phyloP scores from a whole-genome alignment of 2,888 invertebrate species.

The Pyrrhosoma nymphula region DNA sequence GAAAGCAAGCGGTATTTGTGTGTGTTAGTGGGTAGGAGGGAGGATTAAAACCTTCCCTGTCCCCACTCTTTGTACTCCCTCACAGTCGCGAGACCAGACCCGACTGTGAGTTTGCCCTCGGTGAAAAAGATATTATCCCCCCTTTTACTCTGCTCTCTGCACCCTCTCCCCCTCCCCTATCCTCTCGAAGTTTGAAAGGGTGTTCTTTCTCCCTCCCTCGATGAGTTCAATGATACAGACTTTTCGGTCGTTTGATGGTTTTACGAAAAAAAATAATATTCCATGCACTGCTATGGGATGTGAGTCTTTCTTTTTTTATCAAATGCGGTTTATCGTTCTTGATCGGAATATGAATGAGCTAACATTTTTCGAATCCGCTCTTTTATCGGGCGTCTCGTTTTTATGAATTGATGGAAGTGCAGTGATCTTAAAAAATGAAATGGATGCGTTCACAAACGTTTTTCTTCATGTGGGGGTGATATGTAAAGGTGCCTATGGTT shows the following conservation, averaged over 20 bases:
- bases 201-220: neutral
- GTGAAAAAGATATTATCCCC: slow-evolving; percentile 36
- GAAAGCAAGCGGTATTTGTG: neutral
- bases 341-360: neutral
- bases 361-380: neutral
- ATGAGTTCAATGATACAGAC: slow-evolving; percentile 8
- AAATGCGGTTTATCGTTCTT: slow-evolving; percentile 1
- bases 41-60: slow-evolving; percentile 20
- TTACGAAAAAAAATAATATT: neutral
- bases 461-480: neutral
- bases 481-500: neutral
- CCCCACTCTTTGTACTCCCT: neutral
- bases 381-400: neutral
- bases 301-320: neutral
- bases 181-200: neutral
- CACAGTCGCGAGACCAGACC: neutral
- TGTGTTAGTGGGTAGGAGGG: neutral
- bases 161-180: neutral
- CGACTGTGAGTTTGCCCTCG: neutral
- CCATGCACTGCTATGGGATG: neutral
- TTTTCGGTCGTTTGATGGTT: slow-evolving; percentile 18
- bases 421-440: neutral
- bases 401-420: neutral
- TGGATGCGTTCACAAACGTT: neutral
- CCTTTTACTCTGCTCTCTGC: neutral